phyloP scores from a whole-genome alignment of 2,797 vertebrate genomes.

The Cryptoprocta ferox region DNA sequence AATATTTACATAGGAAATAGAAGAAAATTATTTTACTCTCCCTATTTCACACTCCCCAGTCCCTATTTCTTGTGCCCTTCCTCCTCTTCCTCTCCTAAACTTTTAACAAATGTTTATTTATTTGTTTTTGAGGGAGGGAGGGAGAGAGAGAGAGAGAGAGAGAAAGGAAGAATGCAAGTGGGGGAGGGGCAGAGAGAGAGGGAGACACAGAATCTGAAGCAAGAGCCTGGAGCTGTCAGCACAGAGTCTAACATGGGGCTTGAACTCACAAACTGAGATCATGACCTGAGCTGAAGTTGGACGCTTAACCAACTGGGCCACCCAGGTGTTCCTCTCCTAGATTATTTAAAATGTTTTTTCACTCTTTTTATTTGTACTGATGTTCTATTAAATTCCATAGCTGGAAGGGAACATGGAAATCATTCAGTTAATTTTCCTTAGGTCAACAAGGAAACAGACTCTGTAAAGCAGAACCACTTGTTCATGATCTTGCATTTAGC shows the following conservation, averaged over 20 bases:
- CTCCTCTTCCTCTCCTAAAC: not conserved
- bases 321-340: not conserved
- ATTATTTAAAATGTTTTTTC: not conserved
- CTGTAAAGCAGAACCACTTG: not conserved
- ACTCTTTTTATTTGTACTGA: not conserved
- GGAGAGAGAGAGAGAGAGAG: too few species aligned
- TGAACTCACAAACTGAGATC: too few species aligned
- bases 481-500: not conserved
- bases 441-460: not conserved
- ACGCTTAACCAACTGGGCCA: too few species aligned
- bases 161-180: too few species aligned
- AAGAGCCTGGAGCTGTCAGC: too few species aligned
- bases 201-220: too few species aligned
- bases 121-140: too few species aligned
- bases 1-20: not conserved
- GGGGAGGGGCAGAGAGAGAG: too few species aligned
- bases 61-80: not conserved
- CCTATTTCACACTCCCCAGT: not conserved
- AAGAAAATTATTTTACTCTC: not conserved
- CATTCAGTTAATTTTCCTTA: not conserved
- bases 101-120: too few species aligned
- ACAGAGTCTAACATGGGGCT: too few species aligned
- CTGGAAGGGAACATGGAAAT: not conserved
- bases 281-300: too few species aligned
- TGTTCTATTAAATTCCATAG: not conserved